Conservation (phyloP, 2,888 invertebrate species). For the Troides aeacus region DNA sequence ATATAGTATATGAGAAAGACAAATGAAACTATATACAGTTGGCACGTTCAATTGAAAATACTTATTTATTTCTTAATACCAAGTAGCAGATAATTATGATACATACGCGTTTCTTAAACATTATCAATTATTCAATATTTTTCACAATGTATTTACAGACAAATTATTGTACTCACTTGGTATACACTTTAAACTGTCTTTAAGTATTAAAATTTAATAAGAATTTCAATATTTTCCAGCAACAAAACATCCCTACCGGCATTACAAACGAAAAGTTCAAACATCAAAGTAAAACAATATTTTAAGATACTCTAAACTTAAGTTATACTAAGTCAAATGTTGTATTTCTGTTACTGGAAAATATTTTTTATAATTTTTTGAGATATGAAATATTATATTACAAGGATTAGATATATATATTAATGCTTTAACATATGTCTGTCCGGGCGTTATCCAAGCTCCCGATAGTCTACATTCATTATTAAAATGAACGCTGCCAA, state of each 20-base stretch:
- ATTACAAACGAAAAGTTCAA: neutral
- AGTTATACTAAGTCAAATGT: neutral
- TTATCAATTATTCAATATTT: conserved; percentile 47
- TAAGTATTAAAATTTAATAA: conserved; percentile 42
- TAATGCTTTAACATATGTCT: conserved; percentile 22
- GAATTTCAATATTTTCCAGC: conserved; percentile 33
- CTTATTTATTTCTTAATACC: conserved; percentile 67
- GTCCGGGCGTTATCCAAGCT: conserved; percentile 57
- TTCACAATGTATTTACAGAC: conserved; percentile 71
- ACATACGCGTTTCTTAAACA: conserved; percentile 39
- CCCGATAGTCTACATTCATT: conserved; percentile 45
- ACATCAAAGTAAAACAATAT: too few species aligned
- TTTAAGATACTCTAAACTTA: neutral
- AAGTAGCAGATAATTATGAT: conserved; percentile 61
- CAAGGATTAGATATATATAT: conserved; percentile 33
- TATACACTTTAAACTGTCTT: conserved; percentile 63
- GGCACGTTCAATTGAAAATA: conserved; percentile 78
- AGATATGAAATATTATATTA: conserved; percentile 28
- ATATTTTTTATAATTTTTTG: conserved; percentile 20
- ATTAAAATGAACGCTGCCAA: conserved; percentile 46
- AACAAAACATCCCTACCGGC: neutral
- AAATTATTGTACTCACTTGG: conserved; percentile 76
- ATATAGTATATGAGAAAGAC: neutral
- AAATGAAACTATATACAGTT: conserved; percentile 65
- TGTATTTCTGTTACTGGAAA: conserved; percentile 20